Evolutionary conservation across 1,140 invertebrate species (phyloP).

Genomic region (Drosophila dunni): DNA sequence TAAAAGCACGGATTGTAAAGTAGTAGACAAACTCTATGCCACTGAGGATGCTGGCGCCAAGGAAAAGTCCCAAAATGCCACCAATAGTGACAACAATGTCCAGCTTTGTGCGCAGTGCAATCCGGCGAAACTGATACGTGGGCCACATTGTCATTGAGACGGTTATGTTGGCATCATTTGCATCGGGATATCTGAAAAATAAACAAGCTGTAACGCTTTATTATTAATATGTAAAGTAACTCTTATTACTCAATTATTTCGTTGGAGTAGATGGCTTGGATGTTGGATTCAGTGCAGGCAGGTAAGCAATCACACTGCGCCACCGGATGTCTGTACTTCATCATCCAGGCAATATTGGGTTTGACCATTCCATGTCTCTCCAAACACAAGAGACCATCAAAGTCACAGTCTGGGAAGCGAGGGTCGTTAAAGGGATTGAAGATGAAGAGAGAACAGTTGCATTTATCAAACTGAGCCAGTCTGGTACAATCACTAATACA

Average conservation of each 20-base stretch:
- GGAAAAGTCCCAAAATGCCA: conserved; percentile 85
- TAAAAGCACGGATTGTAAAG: conserved; percentile 71
- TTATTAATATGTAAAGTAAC: background rate
- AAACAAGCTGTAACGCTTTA: background rate
- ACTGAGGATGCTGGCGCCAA: conserved; percentile 86
- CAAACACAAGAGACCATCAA: conserved; percentile 55
- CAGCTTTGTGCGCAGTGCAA: conserved; percentile 85
- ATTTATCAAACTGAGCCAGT: conserved; percentile 82
- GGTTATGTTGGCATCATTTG: conserved; percentile 41
- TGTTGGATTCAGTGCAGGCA: conserved; percentile 86
- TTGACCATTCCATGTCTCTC: conserved; percentile 59
- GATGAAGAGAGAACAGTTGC: conserved; percentile 85
- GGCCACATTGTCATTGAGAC: conserved; percentile 59
- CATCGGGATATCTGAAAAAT: background rate
- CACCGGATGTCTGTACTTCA: conserved; percentile 49
- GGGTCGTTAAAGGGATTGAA: conserved; percentile 50
- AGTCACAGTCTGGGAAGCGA: conserved; percentile 61
- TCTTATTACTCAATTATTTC: conserved; percentile 44
- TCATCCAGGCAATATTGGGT: conserved; percentile 44
- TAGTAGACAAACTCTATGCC: conserved; percentile 85
- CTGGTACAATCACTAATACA: conserved; percentile 86
- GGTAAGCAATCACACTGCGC: conserved; percentile 84
- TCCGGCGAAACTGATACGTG: conserved; percentile 85
- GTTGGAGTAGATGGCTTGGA: conserved; percentile 68
- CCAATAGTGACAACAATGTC: conserved; percentile 85